Base-by-base conservation (phyloP, 2,797 vertebrate genomes). In the Cephalopachus bancanus region DNA sequence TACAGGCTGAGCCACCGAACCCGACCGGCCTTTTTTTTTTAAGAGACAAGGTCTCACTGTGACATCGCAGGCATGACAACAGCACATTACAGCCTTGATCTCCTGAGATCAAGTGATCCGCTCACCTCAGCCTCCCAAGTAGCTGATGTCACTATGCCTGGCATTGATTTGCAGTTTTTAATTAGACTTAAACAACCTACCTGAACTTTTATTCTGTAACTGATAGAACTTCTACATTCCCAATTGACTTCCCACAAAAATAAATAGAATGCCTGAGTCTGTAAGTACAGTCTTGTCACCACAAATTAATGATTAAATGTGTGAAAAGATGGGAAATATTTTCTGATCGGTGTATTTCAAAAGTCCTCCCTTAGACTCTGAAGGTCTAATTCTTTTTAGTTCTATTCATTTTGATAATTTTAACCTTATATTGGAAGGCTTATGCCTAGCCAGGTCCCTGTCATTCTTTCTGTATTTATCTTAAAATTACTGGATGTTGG, bases 341-440 rank as follows among this genome's bases (percentile, higher is more conserved):
- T 96, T 64, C n/a, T 85, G 22, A 49, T 88, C 12, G 75, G 49
- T 9, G 6, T 89, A 44, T 92, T 95, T 91, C 60, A 90, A 91
- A 53, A 89, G n/a, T 86, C 30, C 14, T 37, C 37, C 37, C 15
- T 78, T 12, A 59, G 51, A 4, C 44, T 94, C 80, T 49, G 22
- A 92, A 37, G 7, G 85, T 69, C n/a, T 71, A 24, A 78, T 87
- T 94, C 49, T 79, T 93, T 89, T 94, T 59, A 83, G 53, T 95
- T 86, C 49, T 89, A 7, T 95, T 97, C 20, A 79, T 92, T 96
- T 91, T 94, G 37, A 87, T 69, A 37, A 65, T 59, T 84, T 89
- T 84, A 93, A 95, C 83, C 87, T 55, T 74, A 59, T 65, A 24
- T 49, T 64, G 75, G 28, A 97, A 67, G 55, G 7, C 30, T 10